These are phyloP conservation scores for Chrysolina haemoptera DNA, from an alignment of 2,888 invertebrate genomes.

Conservation along the genomic window DNA sequence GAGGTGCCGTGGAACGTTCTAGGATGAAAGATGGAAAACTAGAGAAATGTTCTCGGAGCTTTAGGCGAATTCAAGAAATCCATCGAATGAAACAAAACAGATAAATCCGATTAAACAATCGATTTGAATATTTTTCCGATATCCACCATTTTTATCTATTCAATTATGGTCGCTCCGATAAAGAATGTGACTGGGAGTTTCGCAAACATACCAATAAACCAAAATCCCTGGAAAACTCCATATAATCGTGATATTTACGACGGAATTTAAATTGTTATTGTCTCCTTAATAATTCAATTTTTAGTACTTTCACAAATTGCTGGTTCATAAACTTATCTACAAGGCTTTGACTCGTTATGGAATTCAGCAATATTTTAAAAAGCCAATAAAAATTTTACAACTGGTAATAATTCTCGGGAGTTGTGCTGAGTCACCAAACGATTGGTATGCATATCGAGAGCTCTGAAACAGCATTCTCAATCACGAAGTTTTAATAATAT, in stretches of 20 bases:
- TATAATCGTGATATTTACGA: slow-evolving; percentile 27
- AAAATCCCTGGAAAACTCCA: slow-evolving; percentile 16
- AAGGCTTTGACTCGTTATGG: slow-evolving; percentile 27
- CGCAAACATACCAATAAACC: slow-evolving; percentile 34
- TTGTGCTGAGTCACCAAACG: slow-evolving; percentile 6
- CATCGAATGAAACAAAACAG: too few species aligned
- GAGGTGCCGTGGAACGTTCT: too few species aligned
- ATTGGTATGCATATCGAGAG: slow-evolving; percentile 3
- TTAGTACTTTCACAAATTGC: slow-evolving; percentile 31
- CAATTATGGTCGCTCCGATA: background rate
- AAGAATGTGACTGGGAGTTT: background rate
- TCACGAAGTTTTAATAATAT: background rate
- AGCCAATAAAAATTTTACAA: slow-evolving; percentile 21
- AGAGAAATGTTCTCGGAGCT: too few species aligned
- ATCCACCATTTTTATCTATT: too few species aligned
- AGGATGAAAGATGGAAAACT: too few species aligned
- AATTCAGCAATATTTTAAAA: slow-evolving; percentile 32
- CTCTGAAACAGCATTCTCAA: background rate
- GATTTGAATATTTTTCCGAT: too few species aligned
- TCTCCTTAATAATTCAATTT: slow-evolving; percentile 36
- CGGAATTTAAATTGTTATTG: slow-evolving; percentile 35
- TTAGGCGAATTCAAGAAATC: too few species aligned
- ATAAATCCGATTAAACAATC: too few species aligned
- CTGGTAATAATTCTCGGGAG: slow-evolving; percentile 11
- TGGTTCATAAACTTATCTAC: slow-evolving; percentile 35